Base-by-base conservation (phyloP, 1,140 invertebrate genomes). In the Tenebrio molitor region DNA sequence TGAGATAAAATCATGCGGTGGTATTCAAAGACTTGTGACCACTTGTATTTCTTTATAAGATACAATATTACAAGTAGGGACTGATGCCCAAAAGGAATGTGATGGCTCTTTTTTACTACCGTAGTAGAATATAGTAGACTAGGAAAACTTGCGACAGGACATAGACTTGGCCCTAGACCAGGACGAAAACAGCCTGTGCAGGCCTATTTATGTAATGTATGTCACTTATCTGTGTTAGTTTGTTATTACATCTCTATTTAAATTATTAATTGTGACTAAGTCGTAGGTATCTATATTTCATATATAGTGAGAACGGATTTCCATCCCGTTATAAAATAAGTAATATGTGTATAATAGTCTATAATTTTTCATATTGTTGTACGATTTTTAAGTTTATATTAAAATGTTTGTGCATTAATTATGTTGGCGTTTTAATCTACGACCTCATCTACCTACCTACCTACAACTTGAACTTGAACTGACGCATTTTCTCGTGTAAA, bases 341-440 rank as follows among this genome's bases (percentile, higher is more conserved):
- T 85, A 83, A 83, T 84, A 85, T 84, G 82, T 89, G 86, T 89
- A 89, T 88, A 87, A 90, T 90, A 88, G 86, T 88, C 85, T 89
- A 89, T 89, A 90, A 90, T 90, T 90, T 90, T 90, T 90, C 88
- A 90, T 90, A 90, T 89, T 89, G 88, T 90, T 90, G 88, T 91
- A 91, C 89, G 87, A 90, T 91, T 91, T 91, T 91, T 91, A 91
- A 91, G 89, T 91, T 91, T 91, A 90, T 91, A 91, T 91, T 91
- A 91, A 91, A 91, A 90, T 89, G 87, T 90, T 89, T 90, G 88
- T 90, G 88, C 88, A 89, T 85, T 86, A 80, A 79, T 75, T 72
- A 70, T 25, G 3, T n/a, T 23, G 23, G 58, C 42, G 29, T 75
- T 75, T 73, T 73, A 29, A 63, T 67, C 29, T 15, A 7, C 21